Base-by-base conservation (phyloP, 2,797 vertebrate genomes). In the Poeciliopsis presidionis region DNA sequence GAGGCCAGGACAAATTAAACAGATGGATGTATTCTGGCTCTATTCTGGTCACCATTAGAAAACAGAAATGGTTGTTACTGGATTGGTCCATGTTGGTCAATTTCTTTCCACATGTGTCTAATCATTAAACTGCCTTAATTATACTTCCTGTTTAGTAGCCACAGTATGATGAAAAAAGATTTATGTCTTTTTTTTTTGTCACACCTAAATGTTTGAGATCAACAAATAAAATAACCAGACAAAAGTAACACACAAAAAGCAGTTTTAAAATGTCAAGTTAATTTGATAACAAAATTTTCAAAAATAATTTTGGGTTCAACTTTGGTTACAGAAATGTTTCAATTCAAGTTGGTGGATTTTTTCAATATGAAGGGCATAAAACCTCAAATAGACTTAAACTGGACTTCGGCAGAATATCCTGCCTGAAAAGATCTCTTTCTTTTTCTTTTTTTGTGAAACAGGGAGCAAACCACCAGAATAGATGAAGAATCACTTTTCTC, bases 11-110 rank as follows among this genome's bases (percentile, higher is more conserved):
- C 28, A 13, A 22, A 13, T 70, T 70, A 7, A 83, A 46, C 4
- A 59, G 45, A 76, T 74, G 82, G 70, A 91, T 88, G 72, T 89
- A 88, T 90, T 90, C 84, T 51, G 73, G 55, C 73, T 63, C 53
- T 78, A 67, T 72, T 78, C 81, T 86, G 0, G 0, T 72, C 47
- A 46, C 51, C 80, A 86, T 90, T 90, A 84, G 79, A 77, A 59
- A n/a, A 36, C 73, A 78, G 2, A 72, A 74, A 77, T 46, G 45
- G 59, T 57, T 1, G 20, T 33, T 69, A 57, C 43, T 55, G 55
- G 36, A 72, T 43, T 36, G 76, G 70, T 75, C 67, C 82, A 30
- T 82, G 80, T 85, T 84, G 63, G 84, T 79, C 28, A 70, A n/a
- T 70, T 25, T 85, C 79, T 86, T 87, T 88, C 85, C 81, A 4